Percentiles rank a stretch among this genome's conserved stretches.
These are phyloP conservation scores for Orthosia incerta DNA, from an alignment of 2,888 invertebrate genomes.

Conservation along the genomic window DNA sequence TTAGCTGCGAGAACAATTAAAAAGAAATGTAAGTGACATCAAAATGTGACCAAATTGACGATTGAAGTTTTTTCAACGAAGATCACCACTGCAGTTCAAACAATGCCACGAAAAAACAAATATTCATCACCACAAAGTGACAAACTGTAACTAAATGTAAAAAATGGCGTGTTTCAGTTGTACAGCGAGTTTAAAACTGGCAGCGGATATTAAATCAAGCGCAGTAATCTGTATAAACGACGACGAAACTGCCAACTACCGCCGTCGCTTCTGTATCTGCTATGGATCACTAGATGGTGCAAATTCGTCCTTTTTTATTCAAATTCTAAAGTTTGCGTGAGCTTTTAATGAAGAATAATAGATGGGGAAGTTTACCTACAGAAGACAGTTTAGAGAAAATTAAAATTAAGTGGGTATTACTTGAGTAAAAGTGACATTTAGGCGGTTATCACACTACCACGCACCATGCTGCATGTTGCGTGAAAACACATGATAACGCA, in stretches of 20 bases:
- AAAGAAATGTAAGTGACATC: too few species aligned
- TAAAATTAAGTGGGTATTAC: conserved; percentile 4
- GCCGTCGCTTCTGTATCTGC: conserved; percentile 47
- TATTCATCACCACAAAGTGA: conserved; percentile 30
- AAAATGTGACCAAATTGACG: too few species aligned
- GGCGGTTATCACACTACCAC: too few species aligned
- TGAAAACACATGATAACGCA: too few species aligned
- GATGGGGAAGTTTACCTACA: conserved; percentile 13
- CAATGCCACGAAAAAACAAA: neutral
- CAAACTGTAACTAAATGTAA: conserved; percentile 40
- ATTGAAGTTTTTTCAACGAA: neutral
- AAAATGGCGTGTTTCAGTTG: conserved; percentile 37
- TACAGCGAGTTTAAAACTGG: conserved; percentile 47
- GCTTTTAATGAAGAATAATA: conserved; percentile 21
- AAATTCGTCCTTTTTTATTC: conserved; percentile 47
- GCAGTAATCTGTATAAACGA: conserved; percentile 77
- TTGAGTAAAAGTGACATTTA: neutral
- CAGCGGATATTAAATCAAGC: conserved; percentile 70
- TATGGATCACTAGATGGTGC: conserved; percentile 52
- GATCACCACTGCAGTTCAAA: neutral
- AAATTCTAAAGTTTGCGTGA: conserved; percentile 14
- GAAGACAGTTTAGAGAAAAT: conserved; percentile 15
- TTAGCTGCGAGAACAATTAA: too few species aligned
- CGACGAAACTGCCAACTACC: conserved; percentile 65
- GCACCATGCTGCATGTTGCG: too few species aligned